Base-by-base conservation (phyloP, 2,888 invertebrate genomes). In the Drosophila borborema region DNA sequence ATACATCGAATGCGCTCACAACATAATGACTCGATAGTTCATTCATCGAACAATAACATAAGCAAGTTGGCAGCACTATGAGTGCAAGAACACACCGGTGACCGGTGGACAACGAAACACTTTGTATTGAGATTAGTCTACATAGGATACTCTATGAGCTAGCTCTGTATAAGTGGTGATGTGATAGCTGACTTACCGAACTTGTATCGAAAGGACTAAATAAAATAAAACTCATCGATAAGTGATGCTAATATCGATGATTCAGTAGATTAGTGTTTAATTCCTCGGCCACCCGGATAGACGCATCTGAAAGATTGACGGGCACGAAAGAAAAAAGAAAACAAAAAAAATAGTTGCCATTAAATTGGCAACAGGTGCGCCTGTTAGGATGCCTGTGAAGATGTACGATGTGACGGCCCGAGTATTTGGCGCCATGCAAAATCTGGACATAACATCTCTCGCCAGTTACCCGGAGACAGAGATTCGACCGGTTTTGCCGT, bases 401-500 rank as follows among this genome's bases (percentile, higher is more conserved):
- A 86, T 90, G 85, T 84, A 82, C 62, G 87, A 89, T 64, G 89
- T 91, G 46, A 80, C 91, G 36, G 80, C 81, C 28, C 88, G 92
- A 23, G 93, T 93, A 1, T 93, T 93, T 77, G 89, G 87, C 18
- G 97, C 97, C 2, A 95, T 98, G 86, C 97, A 97, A 93, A 96
- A 96, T 93, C 95, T 98, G 46, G 96, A 98, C 91, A 96, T 98
- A 64, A 94, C 94, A 48, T 95, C 95, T 70, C 93, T 98, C 41
- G 95, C 96, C 64, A 94, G 95, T 90, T 96, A 97, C 90, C 94
- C 95, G 2, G 95, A 96, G 71, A 95, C 95, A 70, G 97, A 98
- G 93, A 96, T 99, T 72, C 94, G 98, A 34, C 98, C 98, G 2
- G 96, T 99, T 65, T 94, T 99, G 87, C 98, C 99, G 59, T 98